phyloP scores from a whole-genome alignment of 2,797 vertebrate genomes.

The Agapornis canus region DNA sequence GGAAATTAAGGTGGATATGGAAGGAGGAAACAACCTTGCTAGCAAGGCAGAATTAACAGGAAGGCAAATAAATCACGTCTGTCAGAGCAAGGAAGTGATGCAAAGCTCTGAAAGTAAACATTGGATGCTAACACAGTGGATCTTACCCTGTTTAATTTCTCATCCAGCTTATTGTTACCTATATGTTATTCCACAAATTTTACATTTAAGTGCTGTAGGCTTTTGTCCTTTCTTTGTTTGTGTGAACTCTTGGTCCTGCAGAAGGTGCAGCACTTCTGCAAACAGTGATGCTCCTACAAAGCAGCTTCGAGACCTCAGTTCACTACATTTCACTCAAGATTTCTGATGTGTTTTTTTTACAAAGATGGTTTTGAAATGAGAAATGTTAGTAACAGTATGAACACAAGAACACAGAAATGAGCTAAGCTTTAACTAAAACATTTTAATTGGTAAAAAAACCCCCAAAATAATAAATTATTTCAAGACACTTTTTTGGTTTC shows the following conservation, averaged over 20 bases:
- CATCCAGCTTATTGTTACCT: background rate
- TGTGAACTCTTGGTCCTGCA: background rate
- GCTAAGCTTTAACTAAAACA: conserved; percentile 31
- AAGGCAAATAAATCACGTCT: background rate
- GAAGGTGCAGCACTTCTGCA: background rate
- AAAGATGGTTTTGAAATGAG: background rate
- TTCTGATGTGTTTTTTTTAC: background rate
- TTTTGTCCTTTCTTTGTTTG: background rate
- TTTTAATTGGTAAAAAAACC: conserved; percentile 61
- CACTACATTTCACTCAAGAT: background rate
- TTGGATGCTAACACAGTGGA: background rate
- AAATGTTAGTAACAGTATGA: background rate
- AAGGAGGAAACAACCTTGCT: background rate
- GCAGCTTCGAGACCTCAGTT: background rate
- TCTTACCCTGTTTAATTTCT: background rate
- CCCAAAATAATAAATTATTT: conserved; percentile 65
- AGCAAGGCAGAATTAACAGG: background rate
- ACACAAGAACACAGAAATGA: background rate
- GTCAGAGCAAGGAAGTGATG: background rate
- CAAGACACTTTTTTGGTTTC: conserved; percentile 23
- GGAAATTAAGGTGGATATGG: background rate
- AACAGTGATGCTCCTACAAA: background rate
- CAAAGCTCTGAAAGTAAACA: background rate
- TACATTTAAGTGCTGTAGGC: background rate
- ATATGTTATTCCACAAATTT: background rate